Base-by-base conservation (phyloP, 1,140 invertebrate genomes). In the Periplaneta americana region DNA sequence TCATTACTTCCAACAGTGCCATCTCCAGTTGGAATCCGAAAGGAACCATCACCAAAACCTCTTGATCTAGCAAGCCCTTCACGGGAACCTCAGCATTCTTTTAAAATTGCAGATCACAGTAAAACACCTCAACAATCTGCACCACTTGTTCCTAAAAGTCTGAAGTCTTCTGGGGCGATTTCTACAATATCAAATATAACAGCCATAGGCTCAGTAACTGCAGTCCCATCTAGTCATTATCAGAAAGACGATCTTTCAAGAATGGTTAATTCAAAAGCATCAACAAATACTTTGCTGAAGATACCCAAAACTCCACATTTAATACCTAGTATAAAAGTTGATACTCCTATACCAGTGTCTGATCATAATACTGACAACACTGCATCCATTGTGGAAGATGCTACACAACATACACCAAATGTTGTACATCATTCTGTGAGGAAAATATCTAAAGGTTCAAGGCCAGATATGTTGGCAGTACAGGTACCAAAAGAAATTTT, bases 31-130 rank as follows among this genome's bases (percentile, higher is more conserved):
- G 0, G 75, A 34, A 33, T 22, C 28, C 34, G 75, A 31, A 78
- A 74, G 31, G 81, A 81, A 18, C 84, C 86, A 79, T 83, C 87
- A 34, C 82, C 87, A 1, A 87, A 89, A 48, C 88, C 88, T 0
- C 37, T 89, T 48, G 86, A 89, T 75, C 84, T 88, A 6, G 87
- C 86, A 2, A 88, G 86, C n/a, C 48, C 48, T 2, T 84, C 85
- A 87, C 1, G 48, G 13, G 48, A 66, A 11, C 10, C 48, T n/a
- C n/a, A n/a, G n/a, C 48, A 85, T 86, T n/a, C 48, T 28, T 66
- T 28, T 9, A 66, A 66, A 66, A 66, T 66, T 0, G 28, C 48
- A 66, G 48, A 66, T 66, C 48, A 66, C 6, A 66, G 22, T n/a
- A 66, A 66, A 13, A 10, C 11, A 66, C 6, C 48, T 28, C 48